phyloP scores from a whole-genome alignment of 2,888 invertebrate species.

The Dromius quadrimaculatus region DNA sequence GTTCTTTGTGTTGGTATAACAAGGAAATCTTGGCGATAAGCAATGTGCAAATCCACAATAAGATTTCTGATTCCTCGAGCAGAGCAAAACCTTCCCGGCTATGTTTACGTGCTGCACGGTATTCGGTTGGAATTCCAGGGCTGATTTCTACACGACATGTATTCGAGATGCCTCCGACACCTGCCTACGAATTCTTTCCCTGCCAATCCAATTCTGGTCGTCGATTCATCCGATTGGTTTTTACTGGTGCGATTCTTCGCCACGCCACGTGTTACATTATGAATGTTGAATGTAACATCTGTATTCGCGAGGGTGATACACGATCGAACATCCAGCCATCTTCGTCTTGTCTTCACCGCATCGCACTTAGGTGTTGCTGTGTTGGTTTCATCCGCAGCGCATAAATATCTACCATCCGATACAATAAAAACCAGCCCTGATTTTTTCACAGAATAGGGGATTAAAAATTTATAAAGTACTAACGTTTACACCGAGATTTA shows the following conservation, averaged over 20 bases:
- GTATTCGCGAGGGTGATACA: constrained; percentile 60
- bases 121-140: constrained; percentile 54
- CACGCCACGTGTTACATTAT: constrained; percentile 62
- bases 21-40: constrained; percentile 13
- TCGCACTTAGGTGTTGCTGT: constrained; percentile 60
- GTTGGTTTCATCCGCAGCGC: constrained; percentile 53
- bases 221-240: constrained; percentile 65
- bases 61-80: background rate
- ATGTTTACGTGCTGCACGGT: constrained; percentile 34
- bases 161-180: constrained; percentile 54
- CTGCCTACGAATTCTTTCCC: constrained; percentile 54
- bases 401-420: constrained; percentile 57
- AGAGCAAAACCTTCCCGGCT: constrained; percentile 25
- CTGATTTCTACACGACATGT: constrained; percentile 56
- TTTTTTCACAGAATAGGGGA: constrained; percentile 45
- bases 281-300: constrained; percentile 66
- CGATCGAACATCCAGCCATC: constrained; percentile 22
- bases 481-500: constrained; percentile 41
- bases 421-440: constrained; percentile 54
- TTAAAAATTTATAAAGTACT: constrained; percentile 51
- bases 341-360: constrained; percentile 55
- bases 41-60: constrained; percentile 4
- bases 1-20: no score
- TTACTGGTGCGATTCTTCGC: constrained; percentile 56
- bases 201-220: constrained; percentile 65